These are phyloP conservation scores for Morus bassanus DNA, from an alignment of 2,797 vertebrate species.

Conservation along the genomic window DNA sequence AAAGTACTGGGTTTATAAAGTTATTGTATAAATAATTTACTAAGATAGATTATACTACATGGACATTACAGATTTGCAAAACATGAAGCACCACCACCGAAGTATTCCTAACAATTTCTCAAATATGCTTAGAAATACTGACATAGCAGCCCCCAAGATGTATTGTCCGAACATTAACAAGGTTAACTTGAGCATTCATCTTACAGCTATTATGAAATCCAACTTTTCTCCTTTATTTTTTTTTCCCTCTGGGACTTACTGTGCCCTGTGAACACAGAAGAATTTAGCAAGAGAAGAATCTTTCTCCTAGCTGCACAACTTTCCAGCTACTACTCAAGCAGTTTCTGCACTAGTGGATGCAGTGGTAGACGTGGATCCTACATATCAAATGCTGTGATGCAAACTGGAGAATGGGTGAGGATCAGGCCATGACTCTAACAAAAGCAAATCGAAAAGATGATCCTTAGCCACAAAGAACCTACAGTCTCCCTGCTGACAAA, in stretches of 20 bases:
- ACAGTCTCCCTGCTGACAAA: neutral
- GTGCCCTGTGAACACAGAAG: neutral
- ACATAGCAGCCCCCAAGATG: neutral
- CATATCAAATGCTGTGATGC: neutral
- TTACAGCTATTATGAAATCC: neutral
- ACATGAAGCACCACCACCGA: neutral
- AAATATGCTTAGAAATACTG: neutral
- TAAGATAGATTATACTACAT: neutral
- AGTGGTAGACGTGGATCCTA: neutral
- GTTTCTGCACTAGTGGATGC: neutral
- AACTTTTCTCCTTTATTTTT: neutral
- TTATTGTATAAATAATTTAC: neutral
- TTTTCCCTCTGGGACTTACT: neutral
- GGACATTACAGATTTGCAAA: neutral
- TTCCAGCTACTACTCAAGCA: neutral
- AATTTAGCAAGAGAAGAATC: neutral
- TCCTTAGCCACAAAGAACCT: neutral
- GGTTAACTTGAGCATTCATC: neutral
- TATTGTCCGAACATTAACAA: neutral
- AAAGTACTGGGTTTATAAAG: neutral
- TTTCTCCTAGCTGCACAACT: neutral
- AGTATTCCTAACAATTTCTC: neutral
- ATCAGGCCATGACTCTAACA: neutral
- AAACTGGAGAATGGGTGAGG: neutral
- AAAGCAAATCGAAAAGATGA: neutral